These are phyloP conservation scores for Neogobius melanostomus DNA, from an alignment of 2,113 vertebrate genomes.

Conservation along the genomic window DNA sequence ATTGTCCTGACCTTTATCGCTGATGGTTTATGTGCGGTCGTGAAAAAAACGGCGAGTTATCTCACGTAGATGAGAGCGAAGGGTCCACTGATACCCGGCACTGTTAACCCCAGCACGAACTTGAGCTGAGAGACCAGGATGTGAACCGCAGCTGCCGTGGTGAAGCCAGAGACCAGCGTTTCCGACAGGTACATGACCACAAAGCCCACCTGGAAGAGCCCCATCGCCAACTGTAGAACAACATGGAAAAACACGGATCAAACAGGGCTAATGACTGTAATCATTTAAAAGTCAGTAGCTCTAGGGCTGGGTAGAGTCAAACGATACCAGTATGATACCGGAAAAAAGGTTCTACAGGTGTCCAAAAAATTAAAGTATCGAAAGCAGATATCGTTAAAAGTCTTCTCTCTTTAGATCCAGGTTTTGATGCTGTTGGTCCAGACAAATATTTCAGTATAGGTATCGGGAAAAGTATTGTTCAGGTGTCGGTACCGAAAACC, in stretches of 20 bases:
- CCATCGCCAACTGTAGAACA: slow-evolving; percentile 82
- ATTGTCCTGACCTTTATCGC: neutral
- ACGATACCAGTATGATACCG: no score
- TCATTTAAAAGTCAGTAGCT: no score
- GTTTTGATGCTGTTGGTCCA: no score
- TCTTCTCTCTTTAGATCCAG: no score
- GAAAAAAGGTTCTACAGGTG: no score
- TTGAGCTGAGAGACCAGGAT: slow-evolving; percentile 95
- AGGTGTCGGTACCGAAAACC: no score
- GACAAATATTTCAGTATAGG: no score
- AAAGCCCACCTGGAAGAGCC: slow-evolving; percentile 86
- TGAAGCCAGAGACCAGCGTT: slow-evolving; percentile 91
- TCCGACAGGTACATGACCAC: slow-evolving; percentile 94
- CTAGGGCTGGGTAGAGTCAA: no score
- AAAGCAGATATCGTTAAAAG: no score
- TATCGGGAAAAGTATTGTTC: no score
- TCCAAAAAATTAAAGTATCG: no score
- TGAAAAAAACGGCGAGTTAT: neutral
- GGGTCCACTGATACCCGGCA: slow-evolving; percentile 79
- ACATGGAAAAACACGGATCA: slow-evolving; percentile 11
- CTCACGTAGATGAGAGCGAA: slow-evolving; percentile 88
- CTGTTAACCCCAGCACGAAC: slow-evolving; percentile 86
- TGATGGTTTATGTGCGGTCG: no score
- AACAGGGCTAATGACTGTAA: neutral
- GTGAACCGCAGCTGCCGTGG: slow-evolving; percentile 90